A percentile compares a stretch with the other conserved stretches of the same genome.
phyloP scores from a whole-genome alignment of 2,888 invertebrate genomes.

The Pyrrhia umbra region DNA sequence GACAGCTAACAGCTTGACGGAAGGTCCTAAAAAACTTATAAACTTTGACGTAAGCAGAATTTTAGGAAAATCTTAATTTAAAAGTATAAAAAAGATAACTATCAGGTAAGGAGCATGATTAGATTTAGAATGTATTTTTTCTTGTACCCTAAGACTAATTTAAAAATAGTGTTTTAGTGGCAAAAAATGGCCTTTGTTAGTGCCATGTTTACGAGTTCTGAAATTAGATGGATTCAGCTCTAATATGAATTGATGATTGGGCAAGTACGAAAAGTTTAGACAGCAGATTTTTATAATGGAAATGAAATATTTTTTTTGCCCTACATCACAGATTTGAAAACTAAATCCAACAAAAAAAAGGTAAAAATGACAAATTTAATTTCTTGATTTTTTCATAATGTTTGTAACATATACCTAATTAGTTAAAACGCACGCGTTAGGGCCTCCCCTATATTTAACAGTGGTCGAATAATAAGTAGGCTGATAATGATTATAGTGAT shows the following conservation, averaged over 20 bases:
- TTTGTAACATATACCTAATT: too few species aligned
- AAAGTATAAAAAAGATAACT: conserved; percentile 1
- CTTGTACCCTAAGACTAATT: background rate
- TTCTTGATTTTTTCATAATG: too few species aligned
- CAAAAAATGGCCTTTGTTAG: conserved; percentile 2
- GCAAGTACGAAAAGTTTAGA: too few species aligned
- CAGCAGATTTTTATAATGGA: too few species aligned
- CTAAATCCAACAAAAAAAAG: too few species aligned
- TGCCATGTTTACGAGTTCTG: conserved; percentile 11
- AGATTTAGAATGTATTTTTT: conserved; percentile 4
- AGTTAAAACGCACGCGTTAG: too few species aligned
- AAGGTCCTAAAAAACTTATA: conserved; percentile 10
- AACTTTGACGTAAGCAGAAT: conserved; percentile 23
- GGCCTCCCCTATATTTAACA: too few species aligned
- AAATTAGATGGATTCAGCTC: background rate
- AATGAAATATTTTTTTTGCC: too few species aligned
- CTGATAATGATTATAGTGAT: too few species aligned
- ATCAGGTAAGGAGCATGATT: background rate
- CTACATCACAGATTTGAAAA: too few species aligned
- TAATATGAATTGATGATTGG: background rate
- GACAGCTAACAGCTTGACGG: conserved; percentile 12
- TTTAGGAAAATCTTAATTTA: conserved; percentile 24
- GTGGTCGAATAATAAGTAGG: too few species aligned
- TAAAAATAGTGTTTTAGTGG: background rate
- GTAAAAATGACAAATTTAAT: too few species aligned